phyloP scores from a whole-genome alignment of 2,888 invertebrate species.

The Campoplex nolae region DNA sequence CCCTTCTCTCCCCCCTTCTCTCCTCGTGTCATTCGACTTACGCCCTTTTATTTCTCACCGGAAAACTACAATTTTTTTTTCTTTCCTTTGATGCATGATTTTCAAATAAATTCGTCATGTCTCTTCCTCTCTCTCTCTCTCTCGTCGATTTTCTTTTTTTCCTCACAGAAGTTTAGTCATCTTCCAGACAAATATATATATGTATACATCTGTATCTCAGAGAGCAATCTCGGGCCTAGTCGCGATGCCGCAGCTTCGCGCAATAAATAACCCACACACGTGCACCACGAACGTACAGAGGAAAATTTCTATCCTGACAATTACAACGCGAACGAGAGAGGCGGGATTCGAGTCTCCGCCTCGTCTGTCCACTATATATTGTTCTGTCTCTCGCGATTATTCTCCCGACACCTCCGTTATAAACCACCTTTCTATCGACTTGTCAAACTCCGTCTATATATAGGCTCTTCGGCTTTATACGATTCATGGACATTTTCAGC shows the following conservation, averaged over 20 bases:
- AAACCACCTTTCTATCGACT: constrained; percentile 4
- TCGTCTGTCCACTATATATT: constrained; percentile 30
- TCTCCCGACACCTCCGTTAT: constrained; percentile 15
- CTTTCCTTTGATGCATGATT: background rate
- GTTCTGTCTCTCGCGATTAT: constrained; percentile 11
- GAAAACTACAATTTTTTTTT: background rate
- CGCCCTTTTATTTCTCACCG: background rate
- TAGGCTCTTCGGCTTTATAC: background rate
- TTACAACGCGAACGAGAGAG: constrained; percentile 47
- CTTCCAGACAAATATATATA: background rate
- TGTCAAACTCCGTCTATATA: background rate
- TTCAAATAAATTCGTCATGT: background rate
- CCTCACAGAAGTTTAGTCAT: constrained; percentile 12
- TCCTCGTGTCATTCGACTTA: background rate
- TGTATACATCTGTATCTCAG: background rate
- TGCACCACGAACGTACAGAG: background rate
- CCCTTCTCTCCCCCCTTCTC: too few species aligned
- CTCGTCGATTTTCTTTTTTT: background rate
- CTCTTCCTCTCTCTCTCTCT: background rate
- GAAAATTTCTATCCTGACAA: constrained; percentile 53
- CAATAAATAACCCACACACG: constrained; percentile 55
- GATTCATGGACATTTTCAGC: background rate
- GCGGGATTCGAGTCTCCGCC: constrained; percentile 51
- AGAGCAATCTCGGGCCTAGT: constrained; percentile 15
- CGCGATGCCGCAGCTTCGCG: constrained; percentile 39